Evolutionary conservation across 2,113 vertebrate species (phyloP), one percentile per base, ranked within the genome.

Genomic region (Myotis lucifugus): DNA sequence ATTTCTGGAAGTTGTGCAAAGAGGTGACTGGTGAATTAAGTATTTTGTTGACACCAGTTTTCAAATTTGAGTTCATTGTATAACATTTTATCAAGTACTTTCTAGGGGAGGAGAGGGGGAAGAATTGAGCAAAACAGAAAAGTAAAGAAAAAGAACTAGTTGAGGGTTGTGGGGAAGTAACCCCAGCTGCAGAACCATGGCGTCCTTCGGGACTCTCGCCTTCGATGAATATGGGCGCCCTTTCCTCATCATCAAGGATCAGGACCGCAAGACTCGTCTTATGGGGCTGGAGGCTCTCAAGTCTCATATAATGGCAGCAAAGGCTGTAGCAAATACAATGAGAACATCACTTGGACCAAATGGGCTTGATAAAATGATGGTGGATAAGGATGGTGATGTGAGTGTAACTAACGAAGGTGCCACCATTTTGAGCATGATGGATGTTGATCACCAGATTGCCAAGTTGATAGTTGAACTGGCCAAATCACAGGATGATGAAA

Each of bases 351-450:
- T 99, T 85, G 99, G 99, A 74, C 99, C 99, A 52, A 99, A 99
- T 88, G 99, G 99, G 23, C 99, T 99, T 93, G 99, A 99, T 97
- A 99, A 99, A 97, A 99, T 99, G 99, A 99, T 99, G 99, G 99
- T 99, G 74, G 99, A 99, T 96, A 99, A 99, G 94, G 99, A 99
- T 94, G 99, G 99, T 0, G 99, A 99, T 29, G 99, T 99, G 90
- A 99, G 99, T 0, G 98, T 99, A 52, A 99, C 99, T 34, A 99
- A 99, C 8, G 99, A 99, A 32, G 99, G 99, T 3, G 99, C 99
- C 91, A 99, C 99, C 14, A 99, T 99, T 92, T 98, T 99, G 69
- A 98, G 99, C 96, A 99, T 99, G 99, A 99, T 99, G 99, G 99
- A 99, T 92, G 99, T 99, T 2, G 99, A 99, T 54, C 99, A 99